Conservation (phyloP, 2,797 vertebrate genomes). For the Dromococcyx pavoninus region DNA sequence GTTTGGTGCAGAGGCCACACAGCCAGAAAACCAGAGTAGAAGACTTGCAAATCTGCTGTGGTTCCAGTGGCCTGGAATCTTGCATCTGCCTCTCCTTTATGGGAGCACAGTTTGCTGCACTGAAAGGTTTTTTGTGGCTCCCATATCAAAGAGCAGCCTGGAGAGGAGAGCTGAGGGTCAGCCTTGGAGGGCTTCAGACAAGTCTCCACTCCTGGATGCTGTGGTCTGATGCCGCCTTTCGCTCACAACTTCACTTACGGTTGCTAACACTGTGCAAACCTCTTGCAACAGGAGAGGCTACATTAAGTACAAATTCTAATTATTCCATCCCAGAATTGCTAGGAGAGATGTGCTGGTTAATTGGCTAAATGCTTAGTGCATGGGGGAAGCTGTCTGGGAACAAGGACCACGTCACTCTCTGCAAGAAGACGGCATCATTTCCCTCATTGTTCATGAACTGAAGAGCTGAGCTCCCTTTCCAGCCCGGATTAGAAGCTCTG, state of each 20-base stretch:
- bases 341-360: slow-evolving; percentile 24
- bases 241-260: fast-evolving
- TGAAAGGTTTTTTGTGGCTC: fast-evolving
- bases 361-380: not conserved
- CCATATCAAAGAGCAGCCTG: fast-evolving
- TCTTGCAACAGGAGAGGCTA: not conserved
- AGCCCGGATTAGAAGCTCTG: not conserved
- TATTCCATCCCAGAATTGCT: not conserved
- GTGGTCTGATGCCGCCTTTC: not conserved
- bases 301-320: not conserved
- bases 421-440: not conserved
- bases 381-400: not conserved
- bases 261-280: not conserved
- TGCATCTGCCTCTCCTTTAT: fast-evolving
- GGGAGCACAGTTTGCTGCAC: fast-evolving
- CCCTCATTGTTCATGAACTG: not conserved
- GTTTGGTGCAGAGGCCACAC: not conserved
- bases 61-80: not conserved
- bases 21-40: not conserved
- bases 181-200: not conserved
- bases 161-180: not conserved
- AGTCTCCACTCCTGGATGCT: not conserved
- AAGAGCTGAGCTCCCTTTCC: slow-evolving; percentile 35
- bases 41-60: not conserved
- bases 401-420: not conserved